Evolutionary conservation across 2,113 vertebrate genomes (phyloP).

Genomic region (Lepus europaeus): DNA sequence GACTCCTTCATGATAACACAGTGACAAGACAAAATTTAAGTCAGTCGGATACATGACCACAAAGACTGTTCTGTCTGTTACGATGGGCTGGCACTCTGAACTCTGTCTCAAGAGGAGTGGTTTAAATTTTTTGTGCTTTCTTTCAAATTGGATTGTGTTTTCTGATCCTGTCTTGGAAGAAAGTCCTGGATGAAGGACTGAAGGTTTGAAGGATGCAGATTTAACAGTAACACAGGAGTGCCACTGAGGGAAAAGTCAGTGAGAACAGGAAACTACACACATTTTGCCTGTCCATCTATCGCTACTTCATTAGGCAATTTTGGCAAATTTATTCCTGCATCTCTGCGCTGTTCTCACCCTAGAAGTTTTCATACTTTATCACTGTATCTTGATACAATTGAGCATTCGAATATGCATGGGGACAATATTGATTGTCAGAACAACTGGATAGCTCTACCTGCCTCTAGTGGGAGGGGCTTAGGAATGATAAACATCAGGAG

Average conservation of each 20-base stretch:
- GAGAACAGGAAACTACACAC: not conserved
- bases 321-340: not conserved
- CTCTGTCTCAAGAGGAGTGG: not conserved
- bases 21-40: not conserved
- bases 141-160: not conserved
- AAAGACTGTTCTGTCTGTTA: rapidly evolving
- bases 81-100: not conserved
- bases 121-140: not conserved
- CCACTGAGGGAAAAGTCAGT: not conserved
- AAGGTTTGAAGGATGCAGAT: not conserved
- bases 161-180: not conserved
- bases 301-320: not conserved
- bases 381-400: not conserved
- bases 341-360: not conserved
- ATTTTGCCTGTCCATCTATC: rapidly evolving
- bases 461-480: not conserved
- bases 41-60: not conserved
- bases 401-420: not conserved
- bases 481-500: rapidly evolving
- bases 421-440: not conserved
- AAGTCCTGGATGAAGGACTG: not conserved
- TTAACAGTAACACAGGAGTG: not conserved
- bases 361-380: not conserved
- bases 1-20: not conserved
- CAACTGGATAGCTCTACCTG: not conserved